These are phyloP conservation scores for Calcarius lapponicus DNA, from an alignment of 2,797 vertebrate genomes.

Conservation along the genomic window DNA sequence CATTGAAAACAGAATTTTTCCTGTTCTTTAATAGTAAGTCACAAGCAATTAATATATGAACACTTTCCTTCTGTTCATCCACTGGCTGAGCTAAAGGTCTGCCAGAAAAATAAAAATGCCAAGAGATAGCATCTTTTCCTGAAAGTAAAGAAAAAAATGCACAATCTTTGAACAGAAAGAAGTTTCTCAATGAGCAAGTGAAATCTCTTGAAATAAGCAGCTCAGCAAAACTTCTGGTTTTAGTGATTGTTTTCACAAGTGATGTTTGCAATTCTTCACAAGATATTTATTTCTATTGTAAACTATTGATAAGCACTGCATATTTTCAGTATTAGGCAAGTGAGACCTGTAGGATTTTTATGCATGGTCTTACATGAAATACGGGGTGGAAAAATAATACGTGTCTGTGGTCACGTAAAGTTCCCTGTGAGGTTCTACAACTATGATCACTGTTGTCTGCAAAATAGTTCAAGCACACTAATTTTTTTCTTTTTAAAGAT, in stretches of 20 bases:
- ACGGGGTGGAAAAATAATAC: not conserved
- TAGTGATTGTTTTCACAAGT: not conserved
- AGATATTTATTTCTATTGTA: not conserved
- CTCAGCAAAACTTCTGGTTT: not conserved
- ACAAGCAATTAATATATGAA: not conserved
- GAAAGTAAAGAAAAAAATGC: not conserved
- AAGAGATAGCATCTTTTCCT: constrained; percentile 10
- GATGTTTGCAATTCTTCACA: not conserved
- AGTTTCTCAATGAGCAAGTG: not conserved
- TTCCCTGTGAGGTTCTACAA: not conserved
- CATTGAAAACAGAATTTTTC: constrained; percentile 13
- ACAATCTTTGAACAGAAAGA: not conserved
- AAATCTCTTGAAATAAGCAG: not conserved
- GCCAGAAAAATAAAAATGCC: not conserved
- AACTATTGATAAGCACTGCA: not conserved
- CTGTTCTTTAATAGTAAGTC: constrained; percentile 11
- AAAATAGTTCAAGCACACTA: not conserved
- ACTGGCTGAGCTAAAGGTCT: not conserved
- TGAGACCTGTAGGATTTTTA: not conserved
- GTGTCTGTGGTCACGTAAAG: not conserved
- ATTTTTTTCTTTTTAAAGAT: not conserved
- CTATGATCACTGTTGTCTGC: not conserved
- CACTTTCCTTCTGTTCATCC: not conserved
- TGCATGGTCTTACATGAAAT: not conserved
- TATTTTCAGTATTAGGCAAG: not conserved